These are phyloP conservation scores for Pocillopora verrucosa DNA, from an alignment of 64 coral and sea anemone genomes.

Conservation along the genomic window DNA sequence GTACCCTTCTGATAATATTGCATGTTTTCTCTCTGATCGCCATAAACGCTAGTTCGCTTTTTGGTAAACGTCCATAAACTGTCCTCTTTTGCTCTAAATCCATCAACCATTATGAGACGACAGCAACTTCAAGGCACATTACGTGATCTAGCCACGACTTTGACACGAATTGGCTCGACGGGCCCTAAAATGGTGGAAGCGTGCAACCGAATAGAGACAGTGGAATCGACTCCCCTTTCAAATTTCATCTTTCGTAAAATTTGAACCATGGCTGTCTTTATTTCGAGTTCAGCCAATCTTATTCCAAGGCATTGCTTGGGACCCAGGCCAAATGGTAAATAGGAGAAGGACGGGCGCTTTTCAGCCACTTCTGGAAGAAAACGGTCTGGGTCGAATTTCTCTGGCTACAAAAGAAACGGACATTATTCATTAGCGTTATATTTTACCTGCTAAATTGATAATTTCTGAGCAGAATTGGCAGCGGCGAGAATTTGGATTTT, in stretches of 20 bases:
- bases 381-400: slow-evolving; percentile 3
- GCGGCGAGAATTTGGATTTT: too few relatives aligned
- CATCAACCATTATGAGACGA: too few relatives aligned
- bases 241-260: slow-evolving; percentile 6
- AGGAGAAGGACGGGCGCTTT: neutral
- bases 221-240: neutral
- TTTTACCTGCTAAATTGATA: too few relatives aligned
- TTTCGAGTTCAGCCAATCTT: neutral
- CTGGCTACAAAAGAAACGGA: slow-evolving; percentile 25
- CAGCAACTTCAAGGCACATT: neutral
- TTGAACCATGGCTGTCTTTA: neutral
- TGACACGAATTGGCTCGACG: neutral
- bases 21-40: too few relatives aligned
- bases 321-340: slow-evolving; percentile 11
- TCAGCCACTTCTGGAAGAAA: neutral
- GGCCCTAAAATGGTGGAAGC: neutral
- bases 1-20: too few relatives aligned
- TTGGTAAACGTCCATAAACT: too few relatives aligned
- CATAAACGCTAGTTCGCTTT: too few relatives aligned
- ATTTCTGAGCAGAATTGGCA: too few relatives aligned
- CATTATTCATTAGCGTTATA: too few relatives aligned
- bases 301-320: neutral
- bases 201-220: neutral
- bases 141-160: neutral
- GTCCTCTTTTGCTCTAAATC: too few relatives aligned